Evolutionary conservation across 92 coral and sea anemone species (phyloP), one percentile per base, ranked within the genome.

Genomic region (Epizoanthus scotinus): DNA sequence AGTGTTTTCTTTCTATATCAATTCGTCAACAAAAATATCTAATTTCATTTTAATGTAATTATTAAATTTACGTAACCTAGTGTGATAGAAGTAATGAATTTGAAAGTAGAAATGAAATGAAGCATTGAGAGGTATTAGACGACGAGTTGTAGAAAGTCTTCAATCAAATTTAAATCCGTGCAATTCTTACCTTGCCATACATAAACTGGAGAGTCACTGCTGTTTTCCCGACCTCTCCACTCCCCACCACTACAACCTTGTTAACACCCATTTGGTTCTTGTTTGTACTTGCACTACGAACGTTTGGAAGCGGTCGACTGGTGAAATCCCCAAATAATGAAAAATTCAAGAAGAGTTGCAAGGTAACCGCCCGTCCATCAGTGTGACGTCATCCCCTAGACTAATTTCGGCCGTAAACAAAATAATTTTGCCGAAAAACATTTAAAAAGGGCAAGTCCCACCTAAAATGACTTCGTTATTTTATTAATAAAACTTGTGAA

Each of bases 171-270:
- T 67, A 29, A 66, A 59, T 52, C 65, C 20, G 9, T 7, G 50
- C 12, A 63, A 53, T 52, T 58, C 94, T 20, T 85, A 95, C 99
- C 98, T 95, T 98, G 58, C 93, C 99, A 87, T 95, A 95, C 99
- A 95, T 93, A 84, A 95, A 95, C 78, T 95, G 99, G 59, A 95
- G 83, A 15, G 99, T 95, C 17, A 95, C 84, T 20, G 99, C 99
- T 12, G 99, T 93, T 79, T 95, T 95, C 27, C 99, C 99, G 70
- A 95, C 99, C 24, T 98, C 99, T 27, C 99, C 99, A 81, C 99
- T 95, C 52, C 99, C 99, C 63, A 95, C 99, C 99, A 95, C 93
- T n/a, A 95, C 93, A 44, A 95, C 98, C 72, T 93, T 95, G 77
- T 95, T 98, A 61, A 95, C 90, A 56, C 99, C 98, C 78, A 91